phyloP scores from a whole-genome alignment of 2,113 vertebrate species.

The Coptodon bakossiorum region DNA sequence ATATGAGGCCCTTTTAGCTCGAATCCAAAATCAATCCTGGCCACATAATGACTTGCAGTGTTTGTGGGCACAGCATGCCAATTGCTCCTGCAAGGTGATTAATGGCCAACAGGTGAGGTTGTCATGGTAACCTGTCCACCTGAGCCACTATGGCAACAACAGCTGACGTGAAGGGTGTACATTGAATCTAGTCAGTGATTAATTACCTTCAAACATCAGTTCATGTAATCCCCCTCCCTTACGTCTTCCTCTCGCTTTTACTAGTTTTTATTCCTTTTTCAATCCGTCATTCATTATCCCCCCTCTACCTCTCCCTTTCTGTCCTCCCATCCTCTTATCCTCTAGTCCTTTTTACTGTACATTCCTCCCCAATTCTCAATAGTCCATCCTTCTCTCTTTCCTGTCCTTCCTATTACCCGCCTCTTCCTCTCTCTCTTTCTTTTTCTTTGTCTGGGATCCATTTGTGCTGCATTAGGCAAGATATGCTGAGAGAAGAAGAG shows the following conservation, averaged over 20 bases:
- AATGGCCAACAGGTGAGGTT: constrained; percentile 46
- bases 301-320: not conserved
- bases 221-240: not conserved
- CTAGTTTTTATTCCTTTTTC: not conserved
- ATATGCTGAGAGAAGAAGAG: constrained; percentile 32
- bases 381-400: not conserved
- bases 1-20: not conserved
- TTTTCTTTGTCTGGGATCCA: constrained; percentile 26
- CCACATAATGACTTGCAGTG: constrained; percentile 7
- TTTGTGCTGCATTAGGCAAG: constrained; percentile 55
- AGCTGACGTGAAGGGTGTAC: not conserved
- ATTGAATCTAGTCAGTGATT: not conserved
- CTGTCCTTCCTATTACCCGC: not conserved
- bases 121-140: constrained; percentile 48
- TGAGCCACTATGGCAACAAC: constrained; percentile 15
- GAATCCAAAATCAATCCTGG: constrained; percentile 4
- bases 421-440: not conserved
- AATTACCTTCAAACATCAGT: constrained; percentile 17
- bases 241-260: not conserved
- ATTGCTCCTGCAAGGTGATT: constrained; percentile 33
- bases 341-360: not conserved
- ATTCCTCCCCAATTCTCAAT: not conserved
- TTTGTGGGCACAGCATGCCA: constrained; percentile 28
- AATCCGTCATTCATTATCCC: not conserved
- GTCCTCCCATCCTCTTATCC: not conserved